Conservation (phyloP, 2,113 vertebrate species). For the Takifugu bimaculatus region DNA sequence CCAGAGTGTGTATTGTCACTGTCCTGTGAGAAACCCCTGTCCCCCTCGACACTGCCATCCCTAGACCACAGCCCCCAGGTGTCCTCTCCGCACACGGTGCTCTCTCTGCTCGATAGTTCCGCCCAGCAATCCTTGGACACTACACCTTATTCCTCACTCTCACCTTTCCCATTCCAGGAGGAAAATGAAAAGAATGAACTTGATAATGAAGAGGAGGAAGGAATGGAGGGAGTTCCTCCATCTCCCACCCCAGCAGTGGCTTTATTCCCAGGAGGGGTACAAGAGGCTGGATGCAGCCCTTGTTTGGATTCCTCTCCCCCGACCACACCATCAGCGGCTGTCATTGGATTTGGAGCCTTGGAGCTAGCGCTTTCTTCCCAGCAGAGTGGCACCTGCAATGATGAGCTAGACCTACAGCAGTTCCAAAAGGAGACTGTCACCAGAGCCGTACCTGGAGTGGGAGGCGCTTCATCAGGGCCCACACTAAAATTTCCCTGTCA, state of each 20-base stretch:
- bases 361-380: constrained; percentile 73
- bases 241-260: constrained; percentile 72
- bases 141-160: constrained; percentile 61
- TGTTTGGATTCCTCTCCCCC: constrained; percentile 67
- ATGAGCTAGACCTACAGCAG: constrained; percentile 86
- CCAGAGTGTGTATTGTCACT: constrained; percentile 76
- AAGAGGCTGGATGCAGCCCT: constrained; percentile 58
- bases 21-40: constrained; percentile 71
- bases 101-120: constrained; percentile 49
- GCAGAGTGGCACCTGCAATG: constrained; percentile 69
- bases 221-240: constrained; percentile 52
- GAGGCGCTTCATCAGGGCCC: constrained; percentile 58
- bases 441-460: constrained; percentile 49
- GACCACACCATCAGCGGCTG: constrained; percentile 57
- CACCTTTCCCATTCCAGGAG: constrained; percentile 59
- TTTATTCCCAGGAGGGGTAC: constrained; percentile 65
- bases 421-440: constrained; percentile 79
- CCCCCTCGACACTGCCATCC: constrained; percentile 69
- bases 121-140: constrained; percentile 51
- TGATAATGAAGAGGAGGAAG: constrained; percentile 55
- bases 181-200: constrained; percentile 39
- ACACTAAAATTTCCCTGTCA: constrained; percentile 81
- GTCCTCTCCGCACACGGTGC: constrained; percentile 45
- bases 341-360: constrained; percentile 69
- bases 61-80: constrained; percentile 74